Evolutionary conservation across 1,140 invertebrate genomes (phyloP).

Genomic region (Metopolophium dirhodum): DNA sequence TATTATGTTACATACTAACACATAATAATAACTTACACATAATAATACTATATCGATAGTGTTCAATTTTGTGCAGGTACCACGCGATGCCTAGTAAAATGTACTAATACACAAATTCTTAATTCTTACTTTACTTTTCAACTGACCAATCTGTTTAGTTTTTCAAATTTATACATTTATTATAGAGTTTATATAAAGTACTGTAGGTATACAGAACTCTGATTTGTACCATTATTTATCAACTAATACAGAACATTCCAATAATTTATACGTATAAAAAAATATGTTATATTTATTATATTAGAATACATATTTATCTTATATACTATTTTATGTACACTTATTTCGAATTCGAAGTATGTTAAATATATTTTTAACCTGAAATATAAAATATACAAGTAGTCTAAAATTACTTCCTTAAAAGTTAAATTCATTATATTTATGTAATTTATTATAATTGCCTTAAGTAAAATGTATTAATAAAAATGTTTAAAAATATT

Average conservation of each 20-base stretch:
- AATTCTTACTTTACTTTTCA: no score
- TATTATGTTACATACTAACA: not conserved
- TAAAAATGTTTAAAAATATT: not conserved
- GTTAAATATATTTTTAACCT: not conserved
- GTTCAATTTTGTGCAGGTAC: not conserved
- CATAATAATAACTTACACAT: not conserved
- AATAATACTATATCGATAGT: not conserved
- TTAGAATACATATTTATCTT: not conserved
- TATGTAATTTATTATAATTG: not conserved
- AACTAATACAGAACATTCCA: not conserved
- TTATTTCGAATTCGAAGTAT: not conserved
- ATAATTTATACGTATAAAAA: not conserved
- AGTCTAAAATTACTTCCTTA: not conserved
- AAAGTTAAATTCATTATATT: not conserved
- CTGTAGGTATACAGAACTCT: not conserved
- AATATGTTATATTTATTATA: not conserved
- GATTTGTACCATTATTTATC: not conserved
- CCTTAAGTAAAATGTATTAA: not conserved
- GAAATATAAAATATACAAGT: not conserved
- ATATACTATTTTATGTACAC: constrained; percentile 11
- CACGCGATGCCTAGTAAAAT: not conserved
- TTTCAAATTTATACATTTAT: not conserved
- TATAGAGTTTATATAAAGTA: not conserved
- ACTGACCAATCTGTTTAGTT: not conserved
- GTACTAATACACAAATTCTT: not conserved